Evolutionary conservation across 2,888 invertebrate genomes (phyloP).

Genomic region (Erpobdella octoculata): DNA sequence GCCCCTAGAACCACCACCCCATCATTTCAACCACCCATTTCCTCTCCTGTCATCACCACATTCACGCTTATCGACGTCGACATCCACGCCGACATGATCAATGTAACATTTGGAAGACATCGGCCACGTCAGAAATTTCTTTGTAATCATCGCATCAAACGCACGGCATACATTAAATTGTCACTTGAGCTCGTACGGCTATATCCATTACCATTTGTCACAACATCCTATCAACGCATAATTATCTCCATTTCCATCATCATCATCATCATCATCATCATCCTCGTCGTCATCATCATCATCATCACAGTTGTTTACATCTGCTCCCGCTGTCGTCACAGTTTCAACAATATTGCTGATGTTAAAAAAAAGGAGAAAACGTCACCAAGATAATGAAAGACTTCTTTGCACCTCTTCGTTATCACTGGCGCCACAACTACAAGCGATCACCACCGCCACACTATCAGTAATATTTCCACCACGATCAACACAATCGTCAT

Average conservation of each 20-base stretch:
- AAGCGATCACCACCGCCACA: not conserved
- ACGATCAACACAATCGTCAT: not conserved
- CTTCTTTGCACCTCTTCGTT: not conserved
- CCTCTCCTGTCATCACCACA: not conserved
- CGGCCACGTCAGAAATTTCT: too few species aligned
- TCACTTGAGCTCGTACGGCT: too few species aligned
- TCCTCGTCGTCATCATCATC: not conserved
- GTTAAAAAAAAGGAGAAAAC: too few species aligned
- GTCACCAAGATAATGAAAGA: not conserved
- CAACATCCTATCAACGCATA: not conserved
- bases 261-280: constrained; percentile 5
- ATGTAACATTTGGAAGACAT: too few species aligned
- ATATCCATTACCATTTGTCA: too few species aligned
- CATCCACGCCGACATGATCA: not conserved
- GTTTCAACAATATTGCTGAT: too few species aligned
- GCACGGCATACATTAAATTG: too few species aligned
- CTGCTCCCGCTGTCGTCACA: not conserved
- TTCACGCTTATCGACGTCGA: not conserved
- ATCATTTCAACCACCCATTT: too few species aligned
- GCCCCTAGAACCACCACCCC: too few species aligned
- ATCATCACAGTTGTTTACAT: not conserved
- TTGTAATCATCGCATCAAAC: too few species aligned
- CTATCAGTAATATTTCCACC: not conserved
- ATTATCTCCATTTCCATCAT: not conserved
- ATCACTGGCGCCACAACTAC: not conserved